These are phyloP conservation scores for Columba livia DNA, from an alignment of 2,113 vertebrate genomes.

Conservation along the genomic window DNA sequence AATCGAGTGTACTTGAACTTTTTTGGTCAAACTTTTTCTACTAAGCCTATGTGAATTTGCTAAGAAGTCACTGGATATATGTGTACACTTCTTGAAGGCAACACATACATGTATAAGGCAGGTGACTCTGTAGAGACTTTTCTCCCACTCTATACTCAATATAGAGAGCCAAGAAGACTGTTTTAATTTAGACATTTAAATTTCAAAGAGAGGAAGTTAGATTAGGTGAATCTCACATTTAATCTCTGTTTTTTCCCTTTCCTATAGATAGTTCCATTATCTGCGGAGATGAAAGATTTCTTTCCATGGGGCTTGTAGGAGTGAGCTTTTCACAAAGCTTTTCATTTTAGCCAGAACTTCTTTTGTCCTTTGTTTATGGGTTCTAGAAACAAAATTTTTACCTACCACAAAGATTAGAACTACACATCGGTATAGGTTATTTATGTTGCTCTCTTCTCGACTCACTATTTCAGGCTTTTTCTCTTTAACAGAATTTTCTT, in stretches of 20 bases:
- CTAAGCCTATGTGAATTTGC: neutral
- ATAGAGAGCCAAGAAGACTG: neutral
- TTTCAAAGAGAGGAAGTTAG: neutral
- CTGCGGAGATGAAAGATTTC: neutral
- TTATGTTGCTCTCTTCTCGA: neutral
- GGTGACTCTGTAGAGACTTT: neutral
- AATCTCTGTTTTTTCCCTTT: neutral
- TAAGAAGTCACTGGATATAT: neutral
- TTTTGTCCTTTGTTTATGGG: neutral
- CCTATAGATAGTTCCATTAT: neutral
- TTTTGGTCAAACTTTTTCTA: neutral
- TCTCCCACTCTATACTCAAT: neutral
- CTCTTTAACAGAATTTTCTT: neutral
- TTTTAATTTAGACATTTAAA: neutral
- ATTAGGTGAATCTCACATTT: neutral
- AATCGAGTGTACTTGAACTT: neutral
- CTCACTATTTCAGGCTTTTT: neutral
- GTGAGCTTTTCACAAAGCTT: neutral
- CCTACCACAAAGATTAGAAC: neutral
- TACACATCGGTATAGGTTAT: neutral
- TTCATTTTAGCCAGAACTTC: neutral
- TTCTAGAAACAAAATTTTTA: neutral
- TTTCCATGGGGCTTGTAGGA: neutral
- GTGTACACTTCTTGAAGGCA: neutral
- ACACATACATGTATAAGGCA: neutral